Percentiles rank a stretch among this genome's conserved stretches.
phyloP scores from a whole-genome alignment of 2,797 vertebrate species.

The Ptychobarbus kaznakovi region DNA sequence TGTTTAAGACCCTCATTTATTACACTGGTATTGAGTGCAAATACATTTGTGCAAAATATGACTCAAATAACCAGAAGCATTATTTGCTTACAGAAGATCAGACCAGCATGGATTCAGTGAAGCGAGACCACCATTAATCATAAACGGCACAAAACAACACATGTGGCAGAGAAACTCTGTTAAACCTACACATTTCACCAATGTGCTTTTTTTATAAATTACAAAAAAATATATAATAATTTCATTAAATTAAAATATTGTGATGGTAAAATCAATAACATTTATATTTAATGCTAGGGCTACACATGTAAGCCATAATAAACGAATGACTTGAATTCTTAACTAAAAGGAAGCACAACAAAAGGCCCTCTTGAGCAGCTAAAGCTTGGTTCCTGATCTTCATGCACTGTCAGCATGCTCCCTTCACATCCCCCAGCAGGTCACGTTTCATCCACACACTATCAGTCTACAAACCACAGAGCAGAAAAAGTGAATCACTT shows the following conservation, averaged over 20 bases:
- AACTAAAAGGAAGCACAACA: background rate
- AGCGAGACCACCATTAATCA: conserved; percentile 56
- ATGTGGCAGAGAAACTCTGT: conserved; percentile 61
- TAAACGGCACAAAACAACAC: conserved; percentile 53
- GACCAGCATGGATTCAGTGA: background rate
- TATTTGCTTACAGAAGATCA: background rate
- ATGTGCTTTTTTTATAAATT: background rate
- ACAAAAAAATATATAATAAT: background rate
- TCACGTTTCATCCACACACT: conserved; percentile 7
- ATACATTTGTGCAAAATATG: background rate
- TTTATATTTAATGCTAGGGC: conserved; percentile 1
- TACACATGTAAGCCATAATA: background rate
- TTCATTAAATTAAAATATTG: background rate
- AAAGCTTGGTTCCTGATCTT: background rate
- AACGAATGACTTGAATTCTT: background rate
- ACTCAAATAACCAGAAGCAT: conserved; percentile 11
- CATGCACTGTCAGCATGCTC: background rate
- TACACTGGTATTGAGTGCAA: background rate
- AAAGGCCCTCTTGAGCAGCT: background rate
- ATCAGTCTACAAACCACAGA: conserved; percentile 10
- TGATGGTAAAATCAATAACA: background rate
- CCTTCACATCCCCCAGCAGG: background rate
- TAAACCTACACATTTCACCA: conserved; percentile 1
- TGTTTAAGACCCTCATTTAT: conserved; percentile 7
- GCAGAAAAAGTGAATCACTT: conserved; percentile 68